Base-by-base conservation (phyloP, 2,113 vertebrate genomes). In the Tenrec ecaudatus region DNA sequence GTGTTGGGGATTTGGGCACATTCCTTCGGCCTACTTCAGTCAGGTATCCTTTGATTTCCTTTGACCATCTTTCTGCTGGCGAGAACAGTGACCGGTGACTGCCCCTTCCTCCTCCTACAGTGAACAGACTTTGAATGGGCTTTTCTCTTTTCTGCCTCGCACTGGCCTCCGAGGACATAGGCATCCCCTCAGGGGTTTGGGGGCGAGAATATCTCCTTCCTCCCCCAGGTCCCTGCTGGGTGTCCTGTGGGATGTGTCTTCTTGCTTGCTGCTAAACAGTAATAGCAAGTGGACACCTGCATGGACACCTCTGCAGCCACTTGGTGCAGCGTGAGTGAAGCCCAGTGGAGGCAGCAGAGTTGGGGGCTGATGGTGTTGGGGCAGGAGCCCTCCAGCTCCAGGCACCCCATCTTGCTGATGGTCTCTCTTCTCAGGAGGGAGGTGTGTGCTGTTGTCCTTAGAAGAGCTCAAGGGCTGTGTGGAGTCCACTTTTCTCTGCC, bases 41-140 rank as follows among this genome's bases (percentile, higher is more conserved):
- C 47, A 53, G 47, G 47, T 17, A 4, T 57, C 43, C 47, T 83
- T 33, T n/a, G 38, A 33, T 2, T 53, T 40, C 53, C 17, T 0
- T 2, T 47, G 79, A 38, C 58, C 11, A 1, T 2, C 3, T 4
- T 1, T 14, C 23, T 47, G 57, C 23, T 0, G 62, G 29, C 6
- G 0, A 5, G 5, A 53, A 53, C 47, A 53, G 47, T 53, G 47
- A 53, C 47, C 47, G 47, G 47, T 53, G 47, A 14, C 47, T 10
- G 6, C 47, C 11, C 47, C 17, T 25, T 38, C 29, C 15, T 15
- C n/a, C 31, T 62, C 73, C 29, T 38, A 27, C 79, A 19, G 38
- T 79, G 53, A 6, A 15, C 33, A 53, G 71, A 29, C n/a, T 47
- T 85, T 40, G 14, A 31, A n/a, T 69, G 11, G 22, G n/a, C 27